phyloP scores from a whole-genome alignment of 1,140 invertebrate genomes.

The Protaetia brevitarsis region DNA sequence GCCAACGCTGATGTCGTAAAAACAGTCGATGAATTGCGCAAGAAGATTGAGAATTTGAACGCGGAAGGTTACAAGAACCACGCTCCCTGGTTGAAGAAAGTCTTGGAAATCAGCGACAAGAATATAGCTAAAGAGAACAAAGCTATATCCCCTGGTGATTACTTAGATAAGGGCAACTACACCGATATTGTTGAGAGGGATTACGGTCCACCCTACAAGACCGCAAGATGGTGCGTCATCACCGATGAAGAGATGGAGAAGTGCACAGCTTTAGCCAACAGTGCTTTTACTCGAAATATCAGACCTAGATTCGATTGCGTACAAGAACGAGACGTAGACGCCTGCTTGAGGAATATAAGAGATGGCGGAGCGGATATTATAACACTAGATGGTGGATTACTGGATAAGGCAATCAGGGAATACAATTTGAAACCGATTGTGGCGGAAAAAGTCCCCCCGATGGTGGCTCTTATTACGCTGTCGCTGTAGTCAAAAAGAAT shows the following conservation, averaged over 20 bases:
- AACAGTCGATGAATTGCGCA: slow-evolving; percentile 46
- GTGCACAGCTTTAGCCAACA: slow-evolving; percentile 62
- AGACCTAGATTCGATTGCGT: slow-evolving; percentile 68
- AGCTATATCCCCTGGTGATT: slow-evolving; percentile 60
- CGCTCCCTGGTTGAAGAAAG: slow-evolving; percentile 51
- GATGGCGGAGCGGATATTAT: slow-evolving; percentile 62
- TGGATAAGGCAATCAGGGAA: slow-evolving; percentile 55
- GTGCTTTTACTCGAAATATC: slow-evolving; percentile 69
- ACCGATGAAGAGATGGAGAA: slow-evolving; percentile 60
- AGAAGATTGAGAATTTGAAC: slow-evolving; percentile 46
- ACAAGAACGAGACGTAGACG: slow-evolving; percentile 51
- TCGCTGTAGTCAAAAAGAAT: slow-evolving; percentile 58
- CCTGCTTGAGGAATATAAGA: slow-evolving; percentile 67
- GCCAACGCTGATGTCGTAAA: slow-evolving; percentile 60
- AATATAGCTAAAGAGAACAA: slow-evolving; percentile 60
- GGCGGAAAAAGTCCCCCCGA: slow-evolving; percentile 54
- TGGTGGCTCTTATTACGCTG: slow-evolving; percentile 41
- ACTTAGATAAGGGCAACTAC: slow-evolving; percentile 69
- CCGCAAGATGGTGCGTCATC: slow-evolving; percentile 63
- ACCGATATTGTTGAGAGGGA: slow-evolving; percentile 74
- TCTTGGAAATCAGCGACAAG: slow-evolving; percentile 56
- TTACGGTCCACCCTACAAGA: slow-evolving; percentile 55
- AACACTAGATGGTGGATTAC: slow-evolving; percentile 58
- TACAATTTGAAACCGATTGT: slow-evolving; percentile 54
- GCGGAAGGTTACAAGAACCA: slow-evolving; percentile 50